Base-by-base conservation (phyloP, 2,888 invertebrate genomes). In the Aphodius granarius region DNA sequence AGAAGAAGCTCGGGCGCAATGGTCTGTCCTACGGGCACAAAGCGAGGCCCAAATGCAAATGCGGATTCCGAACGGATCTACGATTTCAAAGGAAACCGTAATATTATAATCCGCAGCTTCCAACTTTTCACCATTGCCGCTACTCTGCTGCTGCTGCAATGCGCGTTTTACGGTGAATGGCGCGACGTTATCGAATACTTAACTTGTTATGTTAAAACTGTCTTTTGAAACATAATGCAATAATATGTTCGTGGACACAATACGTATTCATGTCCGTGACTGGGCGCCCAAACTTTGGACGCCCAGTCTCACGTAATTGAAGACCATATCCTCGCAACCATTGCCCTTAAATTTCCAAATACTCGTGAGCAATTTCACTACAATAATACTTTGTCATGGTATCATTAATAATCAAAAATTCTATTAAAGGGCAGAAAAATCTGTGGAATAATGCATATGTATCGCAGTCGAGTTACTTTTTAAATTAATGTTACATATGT, bases 71-170 rank as follows among this genome's bases (percentile, higher is more conserved):
- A 43, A 13, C 43, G 43, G 43, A 43, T 43, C 43, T 43, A 78
- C 78, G 78, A 76, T 78, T 77, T 79, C 77, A 81, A 81, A 79
- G 81, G 80, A 81, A 81, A 81, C 79, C 79, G 78, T 80, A 80
- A 80, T 81, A 81, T 79, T 80, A 80, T 81, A 81, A 81, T 81
- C 78, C 79, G 72, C 3, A 2, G 43, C 43, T 43, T 43, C 43
- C 43, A 43, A 43, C 43, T 43, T 43, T 43, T 43, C 43, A 13
- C 43, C 43, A 43, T 9, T 43, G 43, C 43, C 13, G 43, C 43
- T 43, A 13, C 4, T 6, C 43, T 43, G 43, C 43, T 9, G 43
- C 43, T 13, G 13, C 43, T 43, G 43, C 43, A 43, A 13, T 13
- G 43, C 13, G 43, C 43, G 43, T 43, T 43, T 43, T 43, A 43